These are phyloP conservation scores for Epistrophe grossulariae DNA, from an alignment of 2,888 invertebrate genomes.

Conservation along the genomic window DNA sequence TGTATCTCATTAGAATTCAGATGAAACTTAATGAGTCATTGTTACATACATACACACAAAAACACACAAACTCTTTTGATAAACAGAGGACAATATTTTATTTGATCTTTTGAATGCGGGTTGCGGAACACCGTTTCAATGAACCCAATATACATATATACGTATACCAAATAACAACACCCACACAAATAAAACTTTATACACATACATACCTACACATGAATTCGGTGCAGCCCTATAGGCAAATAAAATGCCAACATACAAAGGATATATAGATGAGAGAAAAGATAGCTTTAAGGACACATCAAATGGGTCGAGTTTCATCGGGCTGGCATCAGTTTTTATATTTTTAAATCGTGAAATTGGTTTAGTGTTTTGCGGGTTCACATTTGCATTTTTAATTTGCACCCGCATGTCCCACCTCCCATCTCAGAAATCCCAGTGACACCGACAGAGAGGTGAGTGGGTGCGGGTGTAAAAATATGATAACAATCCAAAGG, in stretches of 20 bases:
- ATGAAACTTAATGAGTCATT: slow-evolving; percentile 84
- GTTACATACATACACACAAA: slow-evolving; percentile 79
- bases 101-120: slow-evolving; percentile 78
- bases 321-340: slow-evolving; percentile 35
- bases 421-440: no score
- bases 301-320: slow-evolving; percentile 30
- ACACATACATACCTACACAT: neutral
- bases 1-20: slow-evolving; percentile 84
- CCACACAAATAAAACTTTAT: slow-evolving; percentile 14
- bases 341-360: slow-evolving; percentile 26
- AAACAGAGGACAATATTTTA: slow-evolving; percentile 81
- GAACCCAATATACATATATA: slow-evolving; percentile 51
- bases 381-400: slow-evolving; percentile 75
- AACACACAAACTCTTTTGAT: slow-evolving; percentile 41
- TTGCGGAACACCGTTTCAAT: slow-evolving; percentile 50
- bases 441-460: neutral
- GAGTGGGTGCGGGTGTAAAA: neutral
- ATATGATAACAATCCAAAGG: slow-evolving; percentile 59
- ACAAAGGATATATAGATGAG: slow-evolving; percentile 7
- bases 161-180: slow-evolving; percentile 25
- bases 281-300: slow-evolving; percentile 41
- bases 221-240: slow-evolving; percentile 6
- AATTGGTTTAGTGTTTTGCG: slow-evolving; percentile 71
- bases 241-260: slow-evolving; percentile 24
- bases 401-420: slow-evolving; percentile 49